Evolutionary conservation across 30 jellyfish, hydroid and myxozoan species (phyloP), one percentile per base, ranked within the genome.

Genomic region (Aurelia coerulea): DNA sequence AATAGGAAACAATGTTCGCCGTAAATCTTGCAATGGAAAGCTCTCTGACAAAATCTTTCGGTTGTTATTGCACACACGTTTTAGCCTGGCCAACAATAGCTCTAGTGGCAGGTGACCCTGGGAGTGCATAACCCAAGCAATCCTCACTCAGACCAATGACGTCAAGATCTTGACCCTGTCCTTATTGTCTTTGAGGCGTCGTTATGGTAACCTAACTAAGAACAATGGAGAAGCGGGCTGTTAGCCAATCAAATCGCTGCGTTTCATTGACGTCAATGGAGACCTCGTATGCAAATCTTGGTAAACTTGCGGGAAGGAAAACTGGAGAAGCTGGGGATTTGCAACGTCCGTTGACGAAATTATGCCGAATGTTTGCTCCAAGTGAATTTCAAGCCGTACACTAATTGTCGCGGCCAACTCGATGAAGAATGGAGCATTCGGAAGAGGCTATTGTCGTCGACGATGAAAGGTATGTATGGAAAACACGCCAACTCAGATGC

Each of bases 231-330:
- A 10, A 19, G 4, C 18, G 2, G 39, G 14, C 8, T 63, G 1
- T 39, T 51, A 65, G 80, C 89, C 89, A 79, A 79, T 79, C 89
- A 79, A 16, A 12, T 10, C 51, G 0, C 29, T 41, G 35, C 3
- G 50, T 64, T 63, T 13, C 71, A 79, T 79, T 79, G 80, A 79
- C 89, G 89, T 79, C 89, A 79, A 79, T 79, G 74, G 35, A n/a
- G 70, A 65, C 81, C 80, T 79, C 89, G 68, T 65, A 79, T 64
- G 80, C 74, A 79, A 64, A 79, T 79, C 70, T 56, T 46, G 34
- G 78, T 13, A 52, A 76, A 54, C 78, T 65, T 77, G 76, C 74
- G 53, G 87, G 78, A 77, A 50, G 77, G 77, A 4, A 77, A 15
- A 32, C 31, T 33, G 83, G 83, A 42, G 31, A 50, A 73, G 83